Base-by-base conservation (phyloP, 2,888 invertebrate genomes). In the Vandiemenella viatica region DNA sequence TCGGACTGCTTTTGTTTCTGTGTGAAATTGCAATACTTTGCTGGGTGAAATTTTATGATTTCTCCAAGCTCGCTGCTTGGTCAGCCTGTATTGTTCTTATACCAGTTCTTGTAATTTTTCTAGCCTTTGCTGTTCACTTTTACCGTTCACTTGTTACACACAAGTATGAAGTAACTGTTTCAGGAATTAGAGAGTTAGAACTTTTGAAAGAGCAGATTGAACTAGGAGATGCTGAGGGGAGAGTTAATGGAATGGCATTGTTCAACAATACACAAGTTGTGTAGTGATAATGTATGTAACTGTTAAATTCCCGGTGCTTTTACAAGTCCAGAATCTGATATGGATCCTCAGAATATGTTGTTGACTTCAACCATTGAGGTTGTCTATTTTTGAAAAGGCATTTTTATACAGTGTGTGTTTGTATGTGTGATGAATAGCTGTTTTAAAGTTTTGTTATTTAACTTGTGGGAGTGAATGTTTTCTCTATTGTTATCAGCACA, bases 1-100 rank as follows among this genome's bases (percentile, higher is more conserved):
- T 0, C 32, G 96, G 97, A 1, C 79, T 97, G 4, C 76, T 97
- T 46, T 69, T 97, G 42, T 97, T 97, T 67, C 74, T 97, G 19
- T 78, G 90, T 45, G 96, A 97, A 70, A 92, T 97, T 56, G 93
- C 91, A 5, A 87, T 97, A 56, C 74, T 98, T 2, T 93, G 93
- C 65, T 97, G 95, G 91, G 89, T 98, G 4, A 96, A 96, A 64
- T 97, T 98, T 68, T 87, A 86, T 61, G 85, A 86, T 58, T 71
- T 86, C 46, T 85, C 86, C 54, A 70, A 75, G 53, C 78, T 79
- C 8, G 88, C 90, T 0, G 92, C 92, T 0, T 87, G 87, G 78
- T 85, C 86, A 3, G 88, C 84, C 0, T 90, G 92, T 52, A 82
- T 91, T 8, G 84, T 97, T 45, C 77, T 96, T 22, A 82, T 96